A percentile compares a stretch with the other conserved stretches of the same genome.
Conservation (phyloP, 1,140 invertebrate species). For the Doryteuthis pealeii region DNA sequence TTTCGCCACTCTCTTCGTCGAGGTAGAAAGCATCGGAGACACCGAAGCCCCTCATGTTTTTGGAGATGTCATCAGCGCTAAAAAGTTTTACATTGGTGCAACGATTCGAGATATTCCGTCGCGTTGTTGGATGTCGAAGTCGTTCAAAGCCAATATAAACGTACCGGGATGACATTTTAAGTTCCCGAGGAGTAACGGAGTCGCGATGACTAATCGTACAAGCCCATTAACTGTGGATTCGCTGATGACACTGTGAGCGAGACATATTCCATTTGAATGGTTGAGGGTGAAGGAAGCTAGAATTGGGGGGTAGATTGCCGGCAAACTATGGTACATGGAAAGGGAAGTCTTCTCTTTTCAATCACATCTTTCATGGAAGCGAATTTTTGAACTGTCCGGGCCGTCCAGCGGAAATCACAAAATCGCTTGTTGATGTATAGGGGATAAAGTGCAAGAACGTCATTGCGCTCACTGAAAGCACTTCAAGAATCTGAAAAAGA, state of each 20-base stretch:
- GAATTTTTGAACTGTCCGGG: background rate
- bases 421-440: background rate
- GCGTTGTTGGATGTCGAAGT: slow-evolving; percentile 14
- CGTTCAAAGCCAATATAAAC: slow-evolving; percentile 29
- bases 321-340: slow-evolving; percentile 1
- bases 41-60: slow-evolving; percentile 27
- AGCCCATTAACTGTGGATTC: slow-evolving; percentile 23
- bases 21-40: slow-evolving; percentile 7
- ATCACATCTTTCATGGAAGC: background rate
- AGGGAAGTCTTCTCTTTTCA: background rate
- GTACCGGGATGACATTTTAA: slow-evolving; percentile 20
- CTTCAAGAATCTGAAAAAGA: slow-evolving; percentile 6
- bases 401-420: slow-evolving; percentile 1
- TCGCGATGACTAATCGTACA: slow-evolving; percentile 21
- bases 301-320: slow-evolving; percentile 26
- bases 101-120: slow-evolving; percentile 22
- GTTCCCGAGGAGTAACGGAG: slow-evolving; percentile 22
- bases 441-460: slow-evolving; percentile 2
- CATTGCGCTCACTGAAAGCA: slow-evolving; percentile 10
- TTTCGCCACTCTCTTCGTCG: background rate
- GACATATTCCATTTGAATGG: slow-evolving; percentile 21
- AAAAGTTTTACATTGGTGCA: slow-evolving; percentile 27
- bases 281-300: slow-evolving; percentile 19
- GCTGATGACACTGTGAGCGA: slow-evolving; percentile 16
- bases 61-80: slow-evolving; percentile 24